phyloP scores from a whole-genome alignment of 2,113 vertebrate species.

The Verasper variegatus region DNA sequence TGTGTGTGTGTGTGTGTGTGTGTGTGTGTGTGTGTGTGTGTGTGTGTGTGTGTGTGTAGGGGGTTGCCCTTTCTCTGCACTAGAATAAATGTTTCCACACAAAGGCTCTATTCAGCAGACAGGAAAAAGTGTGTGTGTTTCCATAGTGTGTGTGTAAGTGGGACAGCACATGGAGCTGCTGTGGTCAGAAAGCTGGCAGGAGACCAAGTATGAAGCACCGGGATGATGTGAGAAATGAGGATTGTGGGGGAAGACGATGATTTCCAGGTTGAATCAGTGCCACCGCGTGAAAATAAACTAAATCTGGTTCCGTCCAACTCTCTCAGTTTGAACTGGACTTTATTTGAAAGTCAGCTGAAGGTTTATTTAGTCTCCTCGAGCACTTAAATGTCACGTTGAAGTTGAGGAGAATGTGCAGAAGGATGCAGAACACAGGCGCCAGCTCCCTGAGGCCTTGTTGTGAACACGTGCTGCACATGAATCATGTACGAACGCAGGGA shows the following conservation, averaged over 20 bases:
- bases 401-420: not conserved
- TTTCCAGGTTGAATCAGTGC: constrained; percentile 6
- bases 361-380: not conserved
- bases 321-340: too few species aligned
- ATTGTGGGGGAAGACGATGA: not conserved
- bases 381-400: not conserved
- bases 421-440: not conserved
- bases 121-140: constrained; percentile 41
- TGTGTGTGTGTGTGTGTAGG: not conserved
- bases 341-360: too few species aligned
- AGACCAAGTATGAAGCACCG: constrained; percentile 21
- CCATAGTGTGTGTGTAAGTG: constrained; percentile 23
- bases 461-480: too few species aligned
- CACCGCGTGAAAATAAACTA: not conserved
- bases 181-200: constrained; percentile 51
- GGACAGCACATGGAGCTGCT: constrained; percentile 40
- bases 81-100: constrained; percentile 69
- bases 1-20: not conserved
- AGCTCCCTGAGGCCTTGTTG: too few species aligned
- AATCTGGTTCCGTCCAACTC: not conserved
- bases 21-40: not conserved
- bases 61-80: constrained; percentile 41
- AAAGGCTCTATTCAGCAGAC: constrained; percentile 71
- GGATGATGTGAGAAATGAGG: constrained; percentile 46
- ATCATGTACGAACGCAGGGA: too few species aligned